Base-by-base conservation (phyloP, 2,113 vertebrate species). In the Pimephales promelas region DNA sequence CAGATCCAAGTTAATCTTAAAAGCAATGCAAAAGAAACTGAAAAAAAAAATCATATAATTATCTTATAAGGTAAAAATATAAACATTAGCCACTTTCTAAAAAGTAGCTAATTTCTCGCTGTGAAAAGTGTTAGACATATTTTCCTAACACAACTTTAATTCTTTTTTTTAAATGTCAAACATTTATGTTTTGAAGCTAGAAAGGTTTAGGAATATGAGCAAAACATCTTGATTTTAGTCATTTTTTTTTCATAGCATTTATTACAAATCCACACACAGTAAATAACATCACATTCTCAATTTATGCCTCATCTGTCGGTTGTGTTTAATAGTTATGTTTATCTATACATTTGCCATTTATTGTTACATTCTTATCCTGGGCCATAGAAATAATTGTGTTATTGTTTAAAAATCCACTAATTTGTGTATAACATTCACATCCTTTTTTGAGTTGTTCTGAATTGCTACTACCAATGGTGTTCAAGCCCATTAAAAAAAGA, bases 331-430 rank as follows among this genome's bases (percentile, higher is more conserved):
- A 36, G 14, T 78, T 78, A 43, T 79, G n/a, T 28, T 28, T 26
- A 79, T 28, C 40, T 61, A 61, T 61, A 78, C n/a, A 45, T 61
- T 36, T 56, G 18, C 28, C 52, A 7, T 10, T 74, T 16, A 59
- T 62, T 62, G 57, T 79, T 79, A 20, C 11, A 61, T 78, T 14
- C n/a, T 78, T 8, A 45, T 62, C 56, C 24, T 79, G 56, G 56
- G 22, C n/a, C 56, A 45, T 45, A 78, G 13, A 49, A 49, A 16
- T 16, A 9, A 40, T 14, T 36, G 26, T 75, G 18, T 54, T 56
- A n/a, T 76, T n/a, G 10, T 71, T 76, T 57, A 57, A n/a, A 77
- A 40, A 59, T 77, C 31, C 40, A n/a, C 36, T 36, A 43, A 70
- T 70, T 40, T 70, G 66, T 70, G 36, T 13, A 70, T 5, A 70